Conservation (phyloP, 1,140 invertebrate genomes). For the Bombus cullumanus region DNA sequence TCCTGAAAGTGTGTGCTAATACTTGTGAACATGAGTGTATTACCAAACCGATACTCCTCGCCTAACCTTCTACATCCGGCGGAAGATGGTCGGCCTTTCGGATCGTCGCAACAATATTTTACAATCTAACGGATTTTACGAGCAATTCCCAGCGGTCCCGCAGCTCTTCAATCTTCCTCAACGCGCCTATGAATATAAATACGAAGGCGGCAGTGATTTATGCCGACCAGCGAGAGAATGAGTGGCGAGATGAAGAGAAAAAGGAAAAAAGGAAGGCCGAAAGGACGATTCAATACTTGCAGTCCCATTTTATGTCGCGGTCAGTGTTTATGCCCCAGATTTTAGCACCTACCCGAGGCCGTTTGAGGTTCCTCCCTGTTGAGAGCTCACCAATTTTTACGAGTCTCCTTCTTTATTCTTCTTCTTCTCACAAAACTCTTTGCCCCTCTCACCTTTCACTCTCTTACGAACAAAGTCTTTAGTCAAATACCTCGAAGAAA, state of each 20-base stretch:
- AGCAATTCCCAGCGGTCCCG: constrained; percentile 71
- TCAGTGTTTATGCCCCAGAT: constrained; percentile 78
- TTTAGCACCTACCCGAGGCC: constrained; percentile 74
- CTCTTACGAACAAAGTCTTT: constrained; percentile 11
- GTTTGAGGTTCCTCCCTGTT: constrained; percentile 68
- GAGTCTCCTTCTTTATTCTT: constrained; percentile 48
- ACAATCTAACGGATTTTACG: constrained; percentile 77
- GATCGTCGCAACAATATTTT: constrained; percentile 75
- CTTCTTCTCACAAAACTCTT: background rate
- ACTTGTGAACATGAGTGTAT: background rate
- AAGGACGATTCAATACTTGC: constrained; percentile 73
- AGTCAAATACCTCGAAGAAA: constrained; percentile 4
- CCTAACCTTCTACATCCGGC: constrained; percentile 53
- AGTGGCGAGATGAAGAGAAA: constrained; percentile 33
- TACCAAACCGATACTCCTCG: constrained; percentile 6
- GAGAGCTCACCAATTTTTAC: constrained; percentile 77
- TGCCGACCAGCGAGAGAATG: constrained; percentile 56
- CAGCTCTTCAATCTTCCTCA: constrained; percentile 79
- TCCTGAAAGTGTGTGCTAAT: background rate
- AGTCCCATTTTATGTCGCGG: constrained; percentile 77
- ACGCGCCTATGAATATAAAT: constrained; percentile 79
- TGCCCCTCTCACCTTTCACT: background rate
- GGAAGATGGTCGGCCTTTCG: constrained; percentile 57
- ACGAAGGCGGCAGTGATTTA: constrained; percentile 78
- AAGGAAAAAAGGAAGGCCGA: constrained; percentile 6